Base-by-base conservation (phyloP, 2,888 invertebrate species). In the Uloborus plumipes region DNA sequence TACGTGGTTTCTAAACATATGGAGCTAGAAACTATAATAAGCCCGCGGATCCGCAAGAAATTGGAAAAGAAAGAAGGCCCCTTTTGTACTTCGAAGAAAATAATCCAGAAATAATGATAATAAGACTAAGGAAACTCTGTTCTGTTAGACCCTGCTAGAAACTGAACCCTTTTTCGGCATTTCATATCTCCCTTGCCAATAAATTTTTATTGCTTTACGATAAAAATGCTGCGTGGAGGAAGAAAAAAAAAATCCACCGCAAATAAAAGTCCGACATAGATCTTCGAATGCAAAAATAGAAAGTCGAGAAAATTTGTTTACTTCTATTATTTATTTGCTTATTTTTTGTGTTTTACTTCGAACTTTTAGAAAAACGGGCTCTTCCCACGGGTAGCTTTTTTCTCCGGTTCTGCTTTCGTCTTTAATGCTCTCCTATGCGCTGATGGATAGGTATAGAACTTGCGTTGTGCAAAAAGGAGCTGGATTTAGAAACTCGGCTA, bases 231-330 rank as follows among this genome's bases (percentile, higher is more conserved):
- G 39, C 39, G 39, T 39, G 39, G 39, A 9, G 3, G 9, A 39
- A 49, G n/a, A 18, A 22, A 61, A 47, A 71, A 59, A 13, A 61
- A n/a, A 26, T 13, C 7, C 47, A 22, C 15, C 55, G 47, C 20
- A 70, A 78, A 71, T 65, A 78, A 78, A 78, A 78, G 66, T 78
- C 70, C 59, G 61, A 50, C 75, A 76, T 76, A 59, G 67, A 76
- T 76, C 74, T 66, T 74, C 75, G 18, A 67, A 76, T 61, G 59
- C 50, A 64, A 73, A 73, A 64, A 74, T 59, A 74, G 65, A 65
- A 74, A 65, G 74, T 74, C 65, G 66, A 76, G 75, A 59, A 66
- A 73, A 76, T 58, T 78, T 65, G 16, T 22, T 61, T 61, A 31
- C 62, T 47, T 49, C 53, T 75, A 55, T 71, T 76, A 76, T 55